Evolutionary conservation across 2,797 vertebrate genomes (phyloP).

Genomic region (Anguilla obscura): DNA sequence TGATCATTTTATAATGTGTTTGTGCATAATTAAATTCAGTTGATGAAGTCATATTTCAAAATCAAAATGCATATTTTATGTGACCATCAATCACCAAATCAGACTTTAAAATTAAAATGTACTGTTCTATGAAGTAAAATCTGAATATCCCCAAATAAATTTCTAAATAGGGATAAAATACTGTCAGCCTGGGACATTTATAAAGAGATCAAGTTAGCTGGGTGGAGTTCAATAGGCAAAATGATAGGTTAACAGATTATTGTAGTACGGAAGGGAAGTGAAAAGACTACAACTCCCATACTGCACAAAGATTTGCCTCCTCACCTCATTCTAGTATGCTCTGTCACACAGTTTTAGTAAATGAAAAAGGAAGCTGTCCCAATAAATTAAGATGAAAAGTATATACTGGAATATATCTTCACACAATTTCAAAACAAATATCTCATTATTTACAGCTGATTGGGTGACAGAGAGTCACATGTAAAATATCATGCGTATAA

Average conservation of each 20-base stretch:
- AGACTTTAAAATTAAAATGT: constrained; percentile 35
- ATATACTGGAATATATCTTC: no score
- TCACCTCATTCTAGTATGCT: not conserved
- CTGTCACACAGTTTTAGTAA: not conserved
- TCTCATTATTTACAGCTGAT: constrained; percentile 42
- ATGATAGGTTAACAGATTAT: not conserved
- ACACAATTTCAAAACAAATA: not conserved
- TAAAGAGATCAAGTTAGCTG: not conserved
- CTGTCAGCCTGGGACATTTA: not conserved
- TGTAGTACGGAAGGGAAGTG: not conserved
- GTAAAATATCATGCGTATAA: constrained; percentile 60
- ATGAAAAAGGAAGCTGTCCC: not conserved
- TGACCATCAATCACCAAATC: constrained; percentile 55
- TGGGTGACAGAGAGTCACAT: constrained; percentile 56
- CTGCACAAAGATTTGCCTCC: not conserved
- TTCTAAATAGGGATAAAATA: not conserved
- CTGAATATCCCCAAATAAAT: not conserved
- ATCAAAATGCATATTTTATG: constrained; percentile 45
- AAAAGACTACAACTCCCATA: not conserved
- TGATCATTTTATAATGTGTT: not conserved
- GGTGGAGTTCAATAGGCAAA: not conserved
- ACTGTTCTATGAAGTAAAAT: not conserved
- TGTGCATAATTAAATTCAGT: constrained; percentile 51
- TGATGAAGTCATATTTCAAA: constrained; percentile 55
- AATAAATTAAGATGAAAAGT: not conserved